Percentiles rank a stretch among this genome's conserved stretches.
Evolutionary conservation across 92 coral and sea anemone genomes (phyloP).

Genomic region (Porites lobata): DNA sequence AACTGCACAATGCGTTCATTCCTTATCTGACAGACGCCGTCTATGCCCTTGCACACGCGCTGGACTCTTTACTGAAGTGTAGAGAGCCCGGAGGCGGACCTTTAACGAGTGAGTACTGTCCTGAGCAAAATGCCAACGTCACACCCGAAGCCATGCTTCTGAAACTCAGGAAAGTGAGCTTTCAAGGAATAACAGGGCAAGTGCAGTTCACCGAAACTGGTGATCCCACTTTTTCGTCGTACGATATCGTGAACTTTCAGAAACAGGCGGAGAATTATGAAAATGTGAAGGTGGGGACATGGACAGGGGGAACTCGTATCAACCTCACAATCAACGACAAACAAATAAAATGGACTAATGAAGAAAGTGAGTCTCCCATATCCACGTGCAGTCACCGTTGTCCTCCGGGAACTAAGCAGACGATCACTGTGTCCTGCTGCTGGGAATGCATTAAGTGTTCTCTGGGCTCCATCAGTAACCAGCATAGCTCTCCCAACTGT

Average conservation of each 20-base stretch:
- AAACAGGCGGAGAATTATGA: conserved; percentile 12
- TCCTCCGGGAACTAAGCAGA: conserved; percentile 75
- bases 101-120: conserved; percentile 38
- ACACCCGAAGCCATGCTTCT: conserved; percentile 55
- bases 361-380: conserved; percentile 53
- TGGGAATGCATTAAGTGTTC: conserved; percentile 76
- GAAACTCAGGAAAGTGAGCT: conserved; percentile 67
- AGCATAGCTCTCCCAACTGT: conserved; percentile 67
- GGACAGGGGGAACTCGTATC: conserved; percentile 48
- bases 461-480: conserved; percentile 61
- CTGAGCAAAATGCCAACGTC: conserved; percentile 14
- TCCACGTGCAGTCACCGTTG: conserved; percentile 77
- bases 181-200: conserved; percentile 73
- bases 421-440: conserved; percentile 73
- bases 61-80: conserved; percentile 52
- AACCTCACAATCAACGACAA: conserved; percentile 48
- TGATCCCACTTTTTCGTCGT: conserved; percentile 64
- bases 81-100: conserved; percentile 21
- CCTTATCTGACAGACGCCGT: conserved; percentile 85
- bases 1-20: conserved; percentile 70
- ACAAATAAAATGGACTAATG: conserved; percentile 58
- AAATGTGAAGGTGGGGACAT: conserved; percentile 72
- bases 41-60: conserved; percentile 77
- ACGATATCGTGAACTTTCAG: conserved; percentile 81
- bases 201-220: conserved; percentile 68